These are phyloP conservation scores for Lates japonicus DNA, from an alignment of 2,797 vertebrate species.

Conservation along the genomic window DNA sequence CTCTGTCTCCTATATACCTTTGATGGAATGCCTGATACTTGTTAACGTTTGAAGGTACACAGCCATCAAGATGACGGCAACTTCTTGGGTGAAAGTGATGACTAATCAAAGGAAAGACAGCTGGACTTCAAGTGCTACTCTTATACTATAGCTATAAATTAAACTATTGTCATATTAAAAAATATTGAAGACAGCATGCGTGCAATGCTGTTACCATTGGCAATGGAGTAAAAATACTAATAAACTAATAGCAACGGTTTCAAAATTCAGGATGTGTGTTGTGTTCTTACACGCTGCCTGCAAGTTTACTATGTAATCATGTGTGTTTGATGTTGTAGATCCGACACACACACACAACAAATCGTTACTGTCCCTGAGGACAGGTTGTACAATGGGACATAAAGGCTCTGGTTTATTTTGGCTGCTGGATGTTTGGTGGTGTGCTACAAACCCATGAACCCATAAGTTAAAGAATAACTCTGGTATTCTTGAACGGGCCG, in stretches of 20 bases:
- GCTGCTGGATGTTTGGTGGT: neutral
- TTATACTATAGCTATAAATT: neutral
- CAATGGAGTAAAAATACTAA: too few species aligned
- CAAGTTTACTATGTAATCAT: neutral
- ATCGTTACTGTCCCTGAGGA: neutral
- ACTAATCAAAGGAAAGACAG: neutral
- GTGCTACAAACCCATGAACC: too few species aligned
- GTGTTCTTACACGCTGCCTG: neutral
- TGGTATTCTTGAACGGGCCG: too few species aligned
- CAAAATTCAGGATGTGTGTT: neutral
- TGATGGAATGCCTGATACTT: neutral
- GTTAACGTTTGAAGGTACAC: conserved; percentile 4
- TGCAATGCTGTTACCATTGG: too few species aligned
- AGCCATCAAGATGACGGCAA: conserved; percentile 19
- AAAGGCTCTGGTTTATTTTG: conserved; percentile 2
- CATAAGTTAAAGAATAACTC: too few species aligned
- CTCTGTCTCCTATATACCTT: neutral
- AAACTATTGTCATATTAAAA: too few species aligned
- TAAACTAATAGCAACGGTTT: too few species aligned
- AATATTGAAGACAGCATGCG: neutral
- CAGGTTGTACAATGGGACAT: neutral
- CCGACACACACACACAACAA: conserved; percentile 14
- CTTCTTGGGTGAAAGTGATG: neutral
- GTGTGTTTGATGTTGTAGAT: conserved; percentile 17
- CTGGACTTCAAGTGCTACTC: neutral